Percentiles rank a stretch among this genome's conserved stretches.
These are phyloP conservation scores for Esox niger DNA, from an alignment of 2,113 vertebrate species.

Conservation along the genomic window DNA sequence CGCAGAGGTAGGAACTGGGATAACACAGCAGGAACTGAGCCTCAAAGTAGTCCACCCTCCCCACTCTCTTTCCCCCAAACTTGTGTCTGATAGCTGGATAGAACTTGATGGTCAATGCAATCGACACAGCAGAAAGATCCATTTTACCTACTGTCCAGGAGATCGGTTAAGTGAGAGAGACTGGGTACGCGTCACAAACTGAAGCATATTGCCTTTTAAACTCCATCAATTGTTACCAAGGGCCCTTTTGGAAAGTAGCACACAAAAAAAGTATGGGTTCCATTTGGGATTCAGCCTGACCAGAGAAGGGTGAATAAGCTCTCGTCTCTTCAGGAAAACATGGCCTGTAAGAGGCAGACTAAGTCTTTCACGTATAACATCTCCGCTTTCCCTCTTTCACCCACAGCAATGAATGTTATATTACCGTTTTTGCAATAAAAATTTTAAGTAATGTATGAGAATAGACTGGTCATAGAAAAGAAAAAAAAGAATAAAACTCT, in stretches of 20 bases:
- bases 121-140: constrained; percentile 1
- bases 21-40: not conserved
- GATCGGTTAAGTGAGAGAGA: not conserved
- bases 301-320: too few relatives aligned
- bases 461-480: too few relatives aligned
- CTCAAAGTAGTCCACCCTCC: not conserved
- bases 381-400: too few relatives aligned
- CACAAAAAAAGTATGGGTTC: too few relatives aligned
- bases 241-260: not conserved
- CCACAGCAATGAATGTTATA: too few relatives aligned
- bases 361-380: too few relatives aligned
- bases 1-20: not conserved
- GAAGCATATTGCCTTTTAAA: constrained; percentile 14
- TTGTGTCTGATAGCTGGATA: not conserved
- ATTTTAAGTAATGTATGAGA: too few relatives aligned
- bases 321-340: too few relatives aligned
- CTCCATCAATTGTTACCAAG: not conserved
- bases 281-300: too few relatives aligned
- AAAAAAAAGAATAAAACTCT: too few relatives aligned
- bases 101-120: not conserved
- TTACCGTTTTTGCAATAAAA: too few relatives aligned
- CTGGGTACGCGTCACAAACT: constrained; percentile 4
- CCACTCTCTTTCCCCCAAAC: not conserved
- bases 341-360: too few relatives aligned
- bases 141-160: not conserved